Evolutionary conservation across 2,888 invertebrate species (phyloP).

Genomic region (Caenorhabditis sp.): DNA sequence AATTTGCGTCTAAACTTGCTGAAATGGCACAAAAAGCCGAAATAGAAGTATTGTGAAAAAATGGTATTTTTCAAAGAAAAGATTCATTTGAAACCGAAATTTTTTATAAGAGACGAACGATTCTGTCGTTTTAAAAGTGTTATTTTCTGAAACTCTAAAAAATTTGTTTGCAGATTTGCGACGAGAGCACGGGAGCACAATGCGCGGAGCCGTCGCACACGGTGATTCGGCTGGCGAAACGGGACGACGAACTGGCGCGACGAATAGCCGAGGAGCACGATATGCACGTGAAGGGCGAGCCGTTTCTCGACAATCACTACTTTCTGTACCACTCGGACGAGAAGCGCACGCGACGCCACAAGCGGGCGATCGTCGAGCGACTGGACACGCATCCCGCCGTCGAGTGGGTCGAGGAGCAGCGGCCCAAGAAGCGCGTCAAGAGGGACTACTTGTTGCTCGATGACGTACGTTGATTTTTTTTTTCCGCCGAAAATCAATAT

Average conservation of each 20-base stretch:
- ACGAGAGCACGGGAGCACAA: conserved; percentile 31
- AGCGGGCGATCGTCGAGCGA: conserved; percentile 65
- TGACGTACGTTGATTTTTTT: conserved; percentile 40
- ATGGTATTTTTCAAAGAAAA: too few species aligned
- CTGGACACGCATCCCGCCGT: conserved; percentile 69
- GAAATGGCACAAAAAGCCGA: too few species aligned
- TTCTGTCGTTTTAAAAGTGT: too few species aligned
- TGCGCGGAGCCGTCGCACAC: conserved; percentile 69
- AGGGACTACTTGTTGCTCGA: conserved; percentile 71
- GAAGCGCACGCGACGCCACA: conserved; percentile 62
- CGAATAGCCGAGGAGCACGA: conserved; percentile 73
- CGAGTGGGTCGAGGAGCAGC: conserved; percentile 66
- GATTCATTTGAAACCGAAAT: too few species aligned
- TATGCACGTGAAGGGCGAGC: conserved; percentile 75
- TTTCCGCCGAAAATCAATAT: too few species aligned
- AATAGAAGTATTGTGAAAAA: too few species aligned
- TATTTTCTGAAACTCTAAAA: not conserved
- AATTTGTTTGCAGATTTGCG: conserved; percentile 42
- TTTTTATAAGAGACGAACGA: too few species aligned
- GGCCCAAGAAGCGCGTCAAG: conserved; percentile 70
- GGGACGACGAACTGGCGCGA: conserved; percentile 75
- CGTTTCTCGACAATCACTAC: conserved; percentile 77
- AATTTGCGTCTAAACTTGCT: too few species aligned
- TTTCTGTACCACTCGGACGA: conserved; percentile 73
- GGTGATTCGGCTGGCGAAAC: conserved; percentile 72